Base-by-base conservation (phyloP, 2,113 vertebrate genomes). In the Onychostruthus taczanowskii region DNA sequence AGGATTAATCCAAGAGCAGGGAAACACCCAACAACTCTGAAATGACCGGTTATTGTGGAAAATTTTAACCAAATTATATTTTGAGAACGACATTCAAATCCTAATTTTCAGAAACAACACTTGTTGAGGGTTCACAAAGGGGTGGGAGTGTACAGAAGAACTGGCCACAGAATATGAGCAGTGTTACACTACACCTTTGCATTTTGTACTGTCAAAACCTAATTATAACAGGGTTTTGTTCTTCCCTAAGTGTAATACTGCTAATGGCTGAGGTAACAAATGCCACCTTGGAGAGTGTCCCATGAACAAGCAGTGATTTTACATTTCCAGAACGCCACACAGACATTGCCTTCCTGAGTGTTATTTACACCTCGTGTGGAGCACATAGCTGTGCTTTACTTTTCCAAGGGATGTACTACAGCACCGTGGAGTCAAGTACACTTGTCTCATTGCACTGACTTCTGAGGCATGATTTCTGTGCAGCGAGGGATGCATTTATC, bases 371-470 rank as follows among this genome's bases (percentile, higher is more conserved):
- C 63, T 67, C 7, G 31, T 3, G 5, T 39, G 69, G 76, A 75
- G 59, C 16, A 4, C 26, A 28, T 5, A 73, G 68, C 49, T 53
- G 10, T 28, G 85, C 85, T 94, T 93, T 80, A 53, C 78, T 88
- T 88, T 93, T 88, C 59, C 61, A 46, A 41, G 63, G 87, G 76
- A 84, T 66, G 56, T 72, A 39, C 55, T 59, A 43, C 35, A 55
- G 68, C 76, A 72, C 67, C 16, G 7, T 13, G 72, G 63, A 91
- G 91, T 84, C 80, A 90, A 93, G 88, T 72, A 95, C 86, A 56
- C 90, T 95, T 82, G 79, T 78, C 64, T 94, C 94, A 49, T 74
- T 84, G 44, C 86, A 62, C 88, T 62, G 90, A 89, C 76, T 96
- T 88, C 39, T 68, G 90, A 90, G 86, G 67, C 37, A 72, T 59